A percentile compares a stretch with the other conserved stretches of the same genome.
These are phyloP conservation scores for Zhuqinia jingwanae DNA, from an alignment of 2,888 invertebrate species.

Conservation along the genomic window DNA sequence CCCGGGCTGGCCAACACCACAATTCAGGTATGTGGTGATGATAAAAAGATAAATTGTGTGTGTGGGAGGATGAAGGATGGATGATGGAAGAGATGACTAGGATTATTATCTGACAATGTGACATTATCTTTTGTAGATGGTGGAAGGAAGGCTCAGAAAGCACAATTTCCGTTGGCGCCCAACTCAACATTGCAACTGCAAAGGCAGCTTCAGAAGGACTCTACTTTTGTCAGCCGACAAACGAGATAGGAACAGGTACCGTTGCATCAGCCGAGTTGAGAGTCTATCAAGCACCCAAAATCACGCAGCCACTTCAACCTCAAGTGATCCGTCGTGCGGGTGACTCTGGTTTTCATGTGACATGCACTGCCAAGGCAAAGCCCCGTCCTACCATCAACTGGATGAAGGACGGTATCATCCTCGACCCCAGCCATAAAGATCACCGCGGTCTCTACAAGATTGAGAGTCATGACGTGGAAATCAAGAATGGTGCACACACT, in stretches of 20 bases:
- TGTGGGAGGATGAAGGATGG: too few species aligned
- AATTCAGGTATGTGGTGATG: constrained; percentile 84
- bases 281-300: constrained; percentile 93
- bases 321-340: constrained; percentile 89
- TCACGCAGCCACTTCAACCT: constrained; percentile 90
- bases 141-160: constrained; percentile 87
- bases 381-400: constrained; percentile 92
- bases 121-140: constrained; percentile 83
- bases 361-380: constrained; percentile 93
- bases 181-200: constrained; percentile 92
- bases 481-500: constrained; percentile 89
- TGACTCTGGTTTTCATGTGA: constrained; percentile 89
- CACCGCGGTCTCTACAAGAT: constrained; percentile 87
- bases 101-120: not conserved
- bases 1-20: constrained; percentile 95
- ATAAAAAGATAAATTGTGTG: not conserved
- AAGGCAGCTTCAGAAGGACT: constrained; percentile 93
- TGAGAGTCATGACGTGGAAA: constrained; percentile 88
- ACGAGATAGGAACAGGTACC: constrained; percentile 93
- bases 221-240: constrained; percentile 94
- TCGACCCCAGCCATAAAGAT: constrained; percentile 86
- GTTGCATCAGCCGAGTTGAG: constrained; percentile 91
- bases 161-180: constrained; percentile 89
- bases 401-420: constrained; percentile 92
- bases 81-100: too few species aligned